Conservation (phyloP, 2,113 vertebrate genomes). For the Amphiprion ocellaris region DNA sequence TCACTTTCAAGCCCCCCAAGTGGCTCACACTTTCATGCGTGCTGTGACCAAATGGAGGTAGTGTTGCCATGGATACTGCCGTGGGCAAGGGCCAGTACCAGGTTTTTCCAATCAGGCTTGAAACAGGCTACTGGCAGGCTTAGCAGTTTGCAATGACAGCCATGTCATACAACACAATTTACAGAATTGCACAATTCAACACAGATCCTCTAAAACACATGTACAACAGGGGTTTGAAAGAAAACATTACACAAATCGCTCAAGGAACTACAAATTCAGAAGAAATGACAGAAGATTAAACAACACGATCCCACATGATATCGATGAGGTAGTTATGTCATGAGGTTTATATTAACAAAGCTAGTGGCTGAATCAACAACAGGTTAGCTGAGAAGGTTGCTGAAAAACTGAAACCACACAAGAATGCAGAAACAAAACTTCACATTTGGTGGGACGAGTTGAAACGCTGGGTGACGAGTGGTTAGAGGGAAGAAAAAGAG, state of each 20-base stretch:
- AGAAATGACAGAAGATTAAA: slow-evolving; percentile 40
- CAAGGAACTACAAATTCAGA: slow-evolving; percentile 52
- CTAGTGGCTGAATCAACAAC: slow-evolving; percentile 19
- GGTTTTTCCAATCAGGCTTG: slow-evolving; percentile 77
- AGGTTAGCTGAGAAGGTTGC: slow-evolving; percentile 21
- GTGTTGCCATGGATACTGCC: slow-evolving; percentile 63
- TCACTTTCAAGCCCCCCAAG: slow-evolving; percentile 60
- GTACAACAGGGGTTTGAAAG: slow-evolving; percentile 36
- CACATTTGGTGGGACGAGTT: slow-evolving; percentile 3
- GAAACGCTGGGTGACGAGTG: slow-evolving; percentile 15
- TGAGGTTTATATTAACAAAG: slow-evolving; percentile 39
- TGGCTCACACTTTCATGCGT: slow-evolving; percentile 66
- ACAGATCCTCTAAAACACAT: slow-evolving; percentile 51
- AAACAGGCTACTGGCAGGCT: slow-evolving; percentile 53
- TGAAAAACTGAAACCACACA: slow-evolving; percentile 43
- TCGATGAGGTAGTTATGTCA: slow-evolving; percentile 30
- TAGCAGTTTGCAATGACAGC: slow-evolving; percentile 64
- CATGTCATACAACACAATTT: slow-evolving; percentile 69
- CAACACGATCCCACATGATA: slow-evolving; percentile 37
- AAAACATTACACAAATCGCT: slow-evolving; percentile 59
- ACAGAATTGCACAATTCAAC: slow-evolving; percentile 59
- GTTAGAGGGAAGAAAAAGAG: slow-evolving; percentile 10
- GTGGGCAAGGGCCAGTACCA: slow-evolving; percentile 42
- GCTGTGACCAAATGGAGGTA: slow-evolving; percentile 74
- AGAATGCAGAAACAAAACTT: slow-evolving; percentile 16